phyloP scores from a whole-genome alignment of 2,888 invertebrate genomes.

The Dione vanillae region DNA sequence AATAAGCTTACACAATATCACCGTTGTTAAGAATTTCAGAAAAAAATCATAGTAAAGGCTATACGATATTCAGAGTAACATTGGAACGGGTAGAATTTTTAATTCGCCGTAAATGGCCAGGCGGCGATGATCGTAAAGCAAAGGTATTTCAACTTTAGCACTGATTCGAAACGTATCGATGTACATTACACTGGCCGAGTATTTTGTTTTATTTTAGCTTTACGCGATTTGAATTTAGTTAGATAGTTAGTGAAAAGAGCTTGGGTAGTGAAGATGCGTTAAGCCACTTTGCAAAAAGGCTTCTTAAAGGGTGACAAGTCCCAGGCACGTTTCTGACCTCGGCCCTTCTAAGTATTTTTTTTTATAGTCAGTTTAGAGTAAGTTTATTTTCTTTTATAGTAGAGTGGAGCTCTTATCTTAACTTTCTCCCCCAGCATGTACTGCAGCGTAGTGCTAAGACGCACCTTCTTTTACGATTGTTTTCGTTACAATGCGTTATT shows the following conservation, averaged over 20 bases:
- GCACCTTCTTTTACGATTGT: no score
- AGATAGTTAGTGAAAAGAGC: neutral
- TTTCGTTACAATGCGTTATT: no score
- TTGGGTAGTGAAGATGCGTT: no score
- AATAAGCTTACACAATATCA: neutral
- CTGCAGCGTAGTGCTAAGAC: no score
- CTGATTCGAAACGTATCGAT: conserved; percentile 57
- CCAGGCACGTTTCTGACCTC: no score
- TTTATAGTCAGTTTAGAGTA: no score
- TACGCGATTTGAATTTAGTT: neutral
- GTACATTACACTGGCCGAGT: neutral
- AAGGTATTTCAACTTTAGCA: conserved; percentile 57
- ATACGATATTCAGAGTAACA: conserved; percentile 47
- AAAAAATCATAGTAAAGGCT: conserved; percentile 34
- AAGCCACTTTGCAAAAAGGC: no score
- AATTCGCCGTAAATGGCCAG: conserved; percentile 64
- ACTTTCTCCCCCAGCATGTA: no score
- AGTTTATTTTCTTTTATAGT: no score
- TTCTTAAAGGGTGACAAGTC: no score
- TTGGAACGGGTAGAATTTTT: conserved; percentile 66
- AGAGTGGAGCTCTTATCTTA: no score
- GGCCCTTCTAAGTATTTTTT: no score
- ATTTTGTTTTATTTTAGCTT: neutral
- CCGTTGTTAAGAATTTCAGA: neutral
- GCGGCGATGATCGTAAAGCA: conserved; percentile 72